Evolutionary conservation across 2,888 invertebrate genomes (phyloP).

Genomic region (Rotaria sp.): DNA sequence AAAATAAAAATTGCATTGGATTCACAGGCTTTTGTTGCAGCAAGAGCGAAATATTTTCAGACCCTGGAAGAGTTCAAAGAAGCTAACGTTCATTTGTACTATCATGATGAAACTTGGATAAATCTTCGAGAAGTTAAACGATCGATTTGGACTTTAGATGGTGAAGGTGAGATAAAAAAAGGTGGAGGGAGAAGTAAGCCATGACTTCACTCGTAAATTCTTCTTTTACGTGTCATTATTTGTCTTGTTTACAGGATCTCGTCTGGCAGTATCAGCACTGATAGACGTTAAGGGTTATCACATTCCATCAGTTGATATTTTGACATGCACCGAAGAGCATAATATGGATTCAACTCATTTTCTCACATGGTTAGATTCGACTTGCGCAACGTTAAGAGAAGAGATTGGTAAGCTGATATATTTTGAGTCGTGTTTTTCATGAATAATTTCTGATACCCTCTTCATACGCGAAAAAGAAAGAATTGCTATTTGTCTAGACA

Average conservation of each 20-base stretch:
- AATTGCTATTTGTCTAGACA: not conserved
- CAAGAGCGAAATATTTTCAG: not conserved
- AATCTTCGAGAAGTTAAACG: too few relatives aligned
- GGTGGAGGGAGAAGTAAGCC: not conserved
- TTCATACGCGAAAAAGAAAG: not conserved
- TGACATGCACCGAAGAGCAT: not conserved
- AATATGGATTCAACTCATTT: not conserved
- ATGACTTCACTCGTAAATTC: not conserved
- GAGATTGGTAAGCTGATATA: not conserved
- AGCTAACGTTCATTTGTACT: not conserved
- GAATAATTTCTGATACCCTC: not conserved
- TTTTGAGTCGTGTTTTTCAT: not conserved
- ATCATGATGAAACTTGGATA: too few relatives aligned
- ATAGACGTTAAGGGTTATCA: not conserved
- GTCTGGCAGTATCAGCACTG: not conserved
- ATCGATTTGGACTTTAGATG: not conserved
- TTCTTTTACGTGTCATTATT: not conserved
- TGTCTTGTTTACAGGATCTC: not conserved
- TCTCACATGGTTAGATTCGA: not conserved
- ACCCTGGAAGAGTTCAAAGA: not conserved
- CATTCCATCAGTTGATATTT: conserved; percentile 4
- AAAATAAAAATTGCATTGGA: too few relatives aligned
- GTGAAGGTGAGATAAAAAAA: not conserved
- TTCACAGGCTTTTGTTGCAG: not conserved
- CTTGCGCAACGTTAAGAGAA: conserved; percentile 2